Conservation (phyloP, 2,797 vertebrate species). For the Pangasius larnaudii region DNA sequence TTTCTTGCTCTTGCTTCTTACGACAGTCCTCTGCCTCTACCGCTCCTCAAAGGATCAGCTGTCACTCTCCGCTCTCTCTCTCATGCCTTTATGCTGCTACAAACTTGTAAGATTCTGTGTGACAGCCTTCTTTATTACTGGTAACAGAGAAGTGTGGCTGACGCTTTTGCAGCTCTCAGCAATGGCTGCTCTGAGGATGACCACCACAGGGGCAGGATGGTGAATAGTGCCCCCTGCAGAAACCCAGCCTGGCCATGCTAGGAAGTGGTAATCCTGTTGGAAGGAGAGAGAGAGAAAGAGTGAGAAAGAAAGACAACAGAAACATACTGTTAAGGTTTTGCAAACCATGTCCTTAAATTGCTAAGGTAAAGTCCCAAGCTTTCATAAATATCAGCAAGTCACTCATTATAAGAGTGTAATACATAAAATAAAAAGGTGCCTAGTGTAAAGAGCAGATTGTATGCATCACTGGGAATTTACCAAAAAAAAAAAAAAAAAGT, state of each 20-base stretch:
- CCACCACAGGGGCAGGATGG: constrained; percentile 55
- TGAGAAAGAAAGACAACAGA: constrained; percentile 32
- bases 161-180: constrained; percentile 27
- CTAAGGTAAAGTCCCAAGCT: background rate
- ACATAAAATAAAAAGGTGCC: background rate
- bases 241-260: constrained; percentile 56
- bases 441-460: background rate
- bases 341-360: background rate
- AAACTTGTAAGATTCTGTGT: background rate
- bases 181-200: constrained; percentile 38
- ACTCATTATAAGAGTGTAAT: background rate
- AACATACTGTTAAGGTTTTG: background rate
- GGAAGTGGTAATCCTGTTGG: background rate
- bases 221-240: constrained; percentile 54
- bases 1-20: constrained; percentile 47
- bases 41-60: constrained; percentile 39
- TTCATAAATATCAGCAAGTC: background rate
- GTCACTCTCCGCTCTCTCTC: constrained; percentile 20
- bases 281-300: constrained; percentile 17
- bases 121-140: constrained; percentile 21
- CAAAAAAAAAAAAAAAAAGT: background rate
- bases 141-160: constrained; percentile 8
- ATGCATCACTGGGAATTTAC: background rate
- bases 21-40: constrained; percentile 31
- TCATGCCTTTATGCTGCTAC: constrained; percentile 1